Percentiles rank a stretch among this genome's conserved stretches.
Conservation (phyloP, 2,113 vertebrate species). For the Eptesicus fuscus region DNA sequence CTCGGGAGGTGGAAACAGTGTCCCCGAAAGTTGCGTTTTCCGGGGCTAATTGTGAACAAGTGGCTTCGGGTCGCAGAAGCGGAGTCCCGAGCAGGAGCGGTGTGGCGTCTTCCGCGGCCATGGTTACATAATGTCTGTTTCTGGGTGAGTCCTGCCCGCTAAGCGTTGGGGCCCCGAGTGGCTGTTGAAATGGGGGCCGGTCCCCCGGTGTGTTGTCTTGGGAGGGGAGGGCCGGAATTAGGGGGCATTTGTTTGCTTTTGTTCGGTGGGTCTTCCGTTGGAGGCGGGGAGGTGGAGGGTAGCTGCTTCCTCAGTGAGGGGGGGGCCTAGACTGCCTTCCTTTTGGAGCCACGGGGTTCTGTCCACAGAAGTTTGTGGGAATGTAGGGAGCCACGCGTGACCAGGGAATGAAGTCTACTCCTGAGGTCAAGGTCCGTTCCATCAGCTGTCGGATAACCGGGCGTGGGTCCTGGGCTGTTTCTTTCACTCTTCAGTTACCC, state of each 20-base stretch:
- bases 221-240: background rate
- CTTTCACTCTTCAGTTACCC: background rate
- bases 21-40: slow-evolving; percentile 52
- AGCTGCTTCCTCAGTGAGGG: background rate
- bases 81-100: background rate
- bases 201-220: background rate
- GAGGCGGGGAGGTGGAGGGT: background rate
- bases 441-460: background rate
- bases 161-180: background rate
- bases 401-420: background rate
- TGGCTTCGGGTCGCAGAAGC: slow-evolving; percentile 32
- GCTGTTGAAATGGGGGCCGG: background rate
- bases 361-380: background rate
- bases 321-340: background rate
- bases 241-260: background rate
- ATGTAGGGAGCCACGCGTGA: background rate
- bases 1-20: background rate
- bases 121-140: background rate
- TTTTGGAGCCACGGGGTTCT: background rate
- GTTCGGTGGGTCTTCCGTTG: background rate
- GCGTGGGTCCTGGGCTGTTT: background rate
- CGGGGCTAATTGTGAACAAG: slow-evolving; percentile 40
- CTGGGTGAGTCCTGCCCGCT: background rate
- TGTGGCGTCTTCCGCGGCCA: background rate
- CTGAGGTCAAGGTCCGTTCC: no score